These are phyloP conservation scores for Characodon lateralis DNA, from an alignment of 2,797 vertebrate genomes.

Conservation along the genomic window DNA sequence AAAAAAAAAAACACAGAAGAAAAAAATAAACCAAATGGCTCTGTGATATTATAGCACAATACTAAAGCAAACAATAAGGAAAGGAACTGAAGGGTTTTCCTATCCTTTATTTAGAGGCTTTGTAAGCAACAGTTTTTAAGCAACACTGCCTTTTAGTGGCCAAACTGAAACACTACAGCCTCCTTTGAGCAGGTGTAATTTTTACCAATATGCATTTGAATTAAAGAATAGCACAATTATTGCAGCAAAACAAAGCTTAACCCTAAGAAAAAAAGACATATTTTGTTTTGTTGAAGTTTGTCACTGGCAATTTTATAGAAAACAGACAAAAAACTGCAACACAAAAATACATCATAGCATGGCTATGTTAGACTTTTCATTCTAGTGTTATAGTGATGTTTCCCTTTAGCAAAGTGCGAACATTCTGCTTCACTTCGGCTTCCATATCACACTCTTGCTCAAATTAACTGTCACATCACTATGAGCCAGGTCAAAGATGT, in stretches of 20 bases:
- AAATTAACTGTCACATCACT: background rate
- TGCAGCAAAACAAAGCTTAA: background rate
- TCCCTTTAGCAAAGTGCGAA: background rate
- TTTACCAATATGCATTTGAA: background rate
- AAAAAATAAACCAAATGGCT: background rate
- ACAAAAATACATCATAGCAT: background rate
- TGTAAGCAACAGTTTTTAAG: background rate
- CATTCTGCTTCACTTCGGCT: background rate
- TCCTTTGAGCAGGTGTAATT: background rate
- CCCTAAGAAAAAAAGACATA: background rate
- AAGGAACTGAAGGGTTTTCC: background rate
- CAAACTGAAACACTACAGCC: background rate
- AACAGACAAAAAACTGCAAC: background rate
- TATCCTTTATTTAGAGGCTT: background rate
- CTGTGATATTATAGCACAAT: background rate
- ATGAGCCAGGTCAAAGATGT: background rate
- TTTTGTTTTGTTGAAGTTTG: background rate
- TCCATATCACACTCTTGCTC: background rate
- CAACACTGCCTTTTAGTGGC: constrained; percentile 28
- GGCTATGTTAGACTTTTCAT: background rate
- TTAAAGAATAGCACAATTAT: background rate
- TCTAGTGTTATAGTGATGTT: background rate
- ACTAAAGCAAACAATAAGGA: too few species aligned
- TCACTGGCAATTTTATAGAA: background rate
- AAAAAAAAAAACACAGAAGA: background rate